Conservation (phyloP, 2,113 vertebrate species). For the Aleadryas rufinucha region DNA sequence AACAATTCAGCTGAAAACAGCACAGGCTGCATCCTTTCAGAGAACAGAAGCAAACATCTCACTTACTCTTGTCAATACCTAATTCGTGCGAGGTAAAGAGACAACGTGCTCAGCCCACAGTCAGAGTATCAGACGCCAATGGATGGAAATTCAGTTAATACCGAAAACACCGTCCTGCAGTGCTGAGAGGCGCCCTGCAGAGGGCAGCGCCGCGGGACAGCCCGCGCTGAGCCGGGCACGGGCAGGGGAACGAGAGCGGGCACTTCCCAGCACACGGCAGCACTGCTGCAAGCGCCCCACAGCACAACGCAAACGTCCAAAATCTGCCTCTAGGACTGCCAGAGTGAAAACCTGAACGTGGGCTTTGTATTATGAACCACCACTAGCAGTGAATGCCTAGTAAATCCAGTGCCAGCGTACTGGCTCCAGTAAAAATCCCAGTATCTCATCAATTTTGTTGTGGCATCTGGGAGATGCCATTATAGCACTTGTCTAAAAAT, state of each 20-base stretch:
- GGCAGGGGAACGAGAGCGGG: background rate
- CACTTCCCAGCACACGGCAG: background rate
- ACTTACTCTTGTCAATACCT: background rate
- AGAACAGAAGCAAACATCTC: background rate
- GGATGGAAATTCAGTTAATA: background rate
- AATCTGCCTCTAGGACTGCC: background rate
- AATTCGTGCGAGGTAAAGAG: background rate
- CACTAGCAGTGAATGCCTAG: background rate
- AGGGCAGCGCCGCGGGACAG: background rate
- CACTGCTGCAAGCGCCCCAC: background rate
- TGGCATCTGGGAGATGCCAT: background rate
- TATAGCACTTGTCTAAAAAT: background rate
- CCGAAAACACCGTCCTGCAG: accelerated
- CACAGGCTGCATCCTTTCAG: background rate
- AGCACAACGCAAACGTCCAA: background rate
- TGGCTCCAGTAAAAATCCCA: background rate
- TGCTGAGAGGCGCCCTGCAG: background rate
- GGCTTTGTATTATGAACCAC: accelerated
- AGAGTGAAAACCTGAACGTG: background rate
- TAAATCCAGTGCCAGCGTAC: background rate
- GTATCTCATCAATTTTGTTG: background rate
- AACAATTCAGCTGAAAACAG: background rate
- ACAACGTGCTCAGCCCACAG: background rate
- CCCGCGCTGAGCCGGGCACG: accelerated
- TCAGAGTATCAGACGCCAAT: accelerated